These are phyloP conservation scores for Aurelia aurita DNA, from an alignment of 30 jellyfish, hydroid and myxozoan genomes.

Conservation along the genomic window DNA sequence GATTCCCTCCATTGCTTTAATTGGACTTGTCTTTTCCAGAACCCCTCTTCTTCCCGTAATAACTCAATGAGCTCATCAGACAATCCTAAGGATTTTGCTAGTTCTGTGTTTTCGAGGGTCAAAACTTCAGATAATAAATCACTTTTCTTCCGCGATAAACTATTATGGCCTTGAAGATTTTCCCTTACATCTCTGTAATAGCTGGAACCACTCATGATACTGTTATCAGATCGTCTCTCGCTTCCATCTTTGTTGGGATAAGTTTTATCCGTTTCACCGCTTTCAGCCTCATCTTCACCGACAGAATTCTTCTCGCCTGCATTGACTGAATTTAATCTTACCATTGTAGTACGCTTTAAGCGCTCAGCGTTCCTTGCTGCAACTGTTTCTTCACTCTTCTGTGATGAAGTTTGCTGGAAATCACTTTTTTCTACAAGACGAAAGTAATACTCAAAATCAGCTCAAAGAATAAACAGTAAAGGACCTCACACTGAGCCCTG, in stretches of 20 bases:
- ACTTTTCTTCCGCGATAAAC: constrained; percentile 19
- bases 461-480: too few relatives aligned
- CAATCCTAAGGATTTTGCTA: constrained; percentile 78
- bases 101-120: constrained; percentile 44
- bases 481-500: too few relatives aligned
- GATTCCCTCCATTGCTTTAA: constrained; percentile 80
- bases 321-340: not conserved
- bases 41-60: constrained; percentile 71
- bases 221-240: constrained; percentile 4
- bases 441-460: too few relatives aligned
- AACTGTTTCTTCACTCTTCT: too few relatives aligned
- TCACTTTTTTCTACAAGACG: too few relatives aligned
- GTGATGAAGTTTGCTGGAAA: too few relatives aligned
- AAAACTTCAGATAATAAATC: constrained; percentile 36
- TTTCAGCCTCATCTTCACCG: not conserved
- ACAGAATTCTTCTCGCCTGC: too few relatives aligned
- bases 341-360: not conserved
- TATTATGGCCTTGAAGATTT: constrained; percentile 33
- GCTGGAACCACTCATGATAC: constrained; percentile 36
- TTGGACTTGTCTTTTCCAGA: constrained; percentile 80
- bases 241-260: not conserved
- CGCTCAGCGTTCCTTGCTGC: too few relatives aligned
- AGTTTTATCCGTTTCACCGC: not conserved
- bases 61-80: constrained; percentile 76
- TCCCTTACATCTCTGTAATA: constrained; percentile 66